These are phyloP conservation scores for Achroia grisella DNA, from an alignment of 1,140 invertebrate genomes.

Conservation along the genomic window DNA sequence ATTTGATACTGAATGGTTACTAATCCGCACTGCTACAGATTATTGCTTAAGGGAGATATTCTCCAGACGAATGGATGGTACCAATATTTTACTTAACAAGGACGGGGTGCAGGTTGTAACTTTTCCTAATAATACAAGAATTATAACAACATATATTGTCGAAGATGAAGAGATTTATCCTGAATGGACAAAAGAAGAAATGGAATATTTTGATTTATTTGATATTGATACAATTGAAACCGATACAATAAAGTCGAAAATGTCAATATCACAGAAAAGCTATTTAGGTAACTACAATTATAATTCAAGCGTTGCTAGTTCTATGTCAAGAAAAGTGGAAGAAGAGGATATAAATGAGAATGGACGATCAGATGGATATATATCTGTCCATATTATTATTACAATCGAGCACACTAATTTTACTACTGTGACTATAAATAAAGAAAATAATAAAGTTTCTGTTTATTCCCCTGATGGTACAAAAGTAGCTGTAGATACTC, in stretches of 20 bases:
- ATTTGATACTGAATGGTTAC: conserved; percentile 59
- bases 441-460: conserved; percentile 36
- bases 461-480: conserved; percentile 50
- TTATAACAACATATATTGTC: conserved; percentile 58
- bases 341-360: conserved; percentile 17
- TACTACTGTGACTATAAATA: conserved; percentile 67
- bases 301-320: conserved; percentile 16
- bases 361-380: conserved; percentile 53
- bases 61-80: conserved; percentile 72
- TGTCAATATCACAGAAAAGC: conserved; percentile 35
- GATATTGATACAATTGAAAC: conserved; percentile 18
- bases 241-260: conserved; percentile 26
- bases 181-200: conserved; percentile 51
- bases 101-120: conserved; percentile 65
- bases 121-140: conserved; percentile 69
- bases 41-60: conserved; percentile 72
- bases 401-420: conserved; percentile 73
- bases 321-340: conserved; percentile 19
- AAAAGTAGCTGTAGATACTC: conserved; percentile 28
- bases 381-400: conserved; percentile 66
- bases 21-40: conserved; percentile 67
- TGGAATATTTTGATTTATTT: conserved; percentile 33
- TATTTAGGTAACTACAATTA: conserved; percentile 3
- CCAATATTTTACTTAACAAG: conserved; percentile 66
- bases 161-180: conserved; percentile 60